A percentile compares a stretch with the other conserved stretches of the same genome.
These are phyloP conservation scores for Eulimnadia texana DNA, from an alignment of 1,140 invertebrate genomes.

Conservation along the genomic window DNA sequence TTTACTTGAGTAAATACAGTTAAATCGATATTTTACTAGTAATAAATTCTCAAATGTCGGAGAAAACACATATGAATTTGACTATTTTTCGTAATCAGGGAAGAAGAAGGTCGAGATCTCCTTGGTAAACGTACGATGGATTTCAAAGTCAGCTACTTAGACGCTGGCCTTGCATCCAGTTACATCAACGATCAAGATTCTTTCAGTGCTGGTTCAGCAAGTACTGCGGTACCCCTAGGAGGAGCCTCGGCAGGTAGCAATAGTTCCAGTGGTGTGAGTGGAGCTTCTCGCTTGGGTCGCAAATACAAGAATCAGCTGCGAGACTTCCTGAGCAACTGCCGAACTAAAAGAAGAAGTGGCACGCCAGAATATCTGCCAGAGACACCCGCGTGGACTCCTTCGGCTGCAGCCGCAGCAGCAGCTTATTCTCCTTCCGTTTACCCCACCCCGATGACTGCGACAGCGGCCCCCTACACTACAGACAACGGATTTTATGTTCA, in stretches of 20 bases:
- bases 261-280: conserved; percentile 6
- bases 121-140: conserved; percentile 95
- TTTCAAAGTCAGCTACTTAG: conserved; percentile 94
- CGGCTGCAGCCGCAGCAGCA: conserved; percentile 41
- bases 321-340: conserved; percentile 81
- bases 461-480: conserved; percentile 62
- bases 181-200: conserved; percentile 77
- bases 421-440: conserved; percentile 26
- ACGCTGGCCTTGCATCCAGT: conserved; percentile 74
- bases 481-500: conserved; percentile 65
- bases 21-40: too few relatives aligned
- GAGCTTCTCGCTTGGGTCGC: conserved; percentile 47
- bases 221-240: conserved; percentile 17
- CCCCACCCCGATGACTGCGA: conserved; percentile 31
- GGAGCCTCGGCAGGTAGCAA: background rate
- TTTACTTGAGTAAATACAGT: too few relatives aligned
- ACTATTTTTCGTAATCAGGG: conserved; percentile 42
- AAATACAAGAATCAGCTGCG: conserved; percentile 82
- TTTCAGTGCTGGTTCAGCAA: conserved; percentile 43
- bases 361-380: conserved; percentile 6
- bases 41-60: too few relatives aligned
- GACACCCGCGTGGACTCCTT: conserved; percentile 41
- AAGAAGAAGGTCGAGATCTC: conserved; percentile 92
- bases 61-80: too few relatives aligned
- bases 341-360: conserved; percentile 70